Base-by-base conservation (phyloP, 1,140 invertebrate genomes). In the Drosophila guanche region DNA sequence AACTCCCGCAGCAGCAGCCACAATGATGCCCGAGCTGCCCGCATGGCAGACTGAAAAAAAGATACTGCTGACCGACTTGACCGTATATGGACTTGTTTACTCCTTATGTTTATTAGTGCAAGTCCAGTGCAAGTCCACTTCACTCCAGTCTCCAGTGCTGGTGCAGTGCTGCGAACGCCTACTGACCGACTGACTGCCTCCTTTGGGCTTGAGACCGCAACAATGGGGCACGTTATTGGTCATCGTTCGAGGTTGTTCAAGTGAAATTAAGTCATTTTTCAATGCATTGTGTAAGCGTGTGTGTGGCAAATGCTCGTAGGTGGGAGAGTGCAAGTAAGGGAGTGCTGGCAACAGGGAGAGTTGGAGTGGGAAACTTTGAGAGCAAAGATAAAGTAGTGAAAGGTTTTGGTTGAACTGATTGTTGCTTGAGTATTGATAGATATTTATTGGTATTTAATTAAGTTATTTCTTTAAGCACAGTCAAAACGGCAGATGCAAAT, bases 51-150 rank as follows among this genome's bases (percentile, higher is more conserved):
- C 57, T 20, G 16, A 68, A 55, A 71, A 72, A 77, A 65, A 78
- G 57, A 72, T 65, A 77, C 75, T 80, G 78, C 81, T 85, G 81
- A 86, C 81, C 81, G 81, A 85, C 41, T 77, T 85, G 63, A 50
- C 81, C 81, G 46, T 70, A 85, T 54, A 85, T 86, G 81, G 81
- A 67, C 81, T 85, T 85, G 81, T 85, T 86, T 85, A 85, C 77
- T 86, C 73, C 74, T 85, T 81, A 85, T 85, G 78, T 77, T 85
- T 85, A 85, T 85, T 86, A 85, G 81, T 73, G 46, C 74, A 71
- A 56, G 55, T 25, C 72, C 61, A 50, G 81, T 73, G 46, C 74
- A 71, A 56, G 55, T 25, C 72, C 61, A 50, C 57, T 63, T 62
- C 59, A 56, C 52, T 60, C 47, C 22, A 42, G n/a, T n/a, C n/a